Evolutionary conservation across 2,113 vertebrate genomes (phyloP).

Genomic region (Eretmochelys imbricata): DNA sequence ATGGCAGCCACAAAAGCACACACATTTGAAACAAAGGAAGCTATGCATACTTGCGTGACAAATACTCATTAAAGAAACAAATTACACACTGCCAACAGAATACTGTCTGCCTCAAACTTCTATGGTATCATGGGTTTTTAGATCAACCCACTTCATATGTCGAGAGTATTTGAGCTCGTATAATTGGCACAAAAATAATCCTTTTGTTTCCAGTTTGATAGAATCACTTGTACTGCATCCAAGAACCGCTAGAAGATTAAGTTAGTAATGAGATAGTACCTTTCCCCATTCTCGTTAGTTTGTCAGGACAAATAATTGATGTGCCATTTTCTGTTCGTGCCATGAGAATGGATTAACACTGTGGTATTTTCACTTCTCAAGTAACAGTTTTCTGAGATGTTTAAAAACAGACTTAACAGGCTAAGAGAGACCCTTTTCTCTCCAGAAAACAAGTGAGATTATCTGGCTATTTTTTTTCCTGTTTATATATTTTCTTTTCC

Average conservation of each 20-base stretch:
- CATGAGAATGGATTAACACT: conserved; percentile 11
- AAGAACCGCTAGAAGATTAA: conserved; percentile 64
- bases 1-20: neutral
- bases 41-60: conserved; percentile 1
- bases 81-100: conserved; percentile 26
- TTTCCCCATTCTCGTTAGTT: conserved; percentile 37
- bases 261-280: conserved; percentile 66
- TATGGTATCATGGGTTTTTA: neutral
- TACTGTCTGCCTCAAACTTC: neutral
- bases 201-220: conserved; percentile 61
- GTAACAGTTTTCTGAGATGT: neutral
- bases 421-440: neutral
- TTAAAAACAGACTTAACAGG: conserved; percentile 6
- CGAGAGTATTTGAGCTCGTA: conserved; percentile 26
- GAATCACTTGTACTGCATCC: conserved; percentile 56
- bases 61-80: conserved; percentile 62
- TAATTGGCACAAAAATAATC: conserved; percentile 60
- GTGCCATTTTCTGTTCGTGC: conserved; percentile 44
- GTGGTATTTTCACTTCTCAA: conserved; percentile 2
- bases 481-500: neutral
- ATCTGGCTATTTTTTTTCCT: too few relatives aligned
- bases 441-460: neutral
- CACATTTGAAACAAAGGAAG: neutral
- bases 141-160: conserved; percentile 18
- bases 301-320: conserved; percentile 64